These are phyloP conservation scores for Drosophila mimica DNA, from an alignment of 2,888 invertebrate species.

Conservation along the genomic window DNA sequence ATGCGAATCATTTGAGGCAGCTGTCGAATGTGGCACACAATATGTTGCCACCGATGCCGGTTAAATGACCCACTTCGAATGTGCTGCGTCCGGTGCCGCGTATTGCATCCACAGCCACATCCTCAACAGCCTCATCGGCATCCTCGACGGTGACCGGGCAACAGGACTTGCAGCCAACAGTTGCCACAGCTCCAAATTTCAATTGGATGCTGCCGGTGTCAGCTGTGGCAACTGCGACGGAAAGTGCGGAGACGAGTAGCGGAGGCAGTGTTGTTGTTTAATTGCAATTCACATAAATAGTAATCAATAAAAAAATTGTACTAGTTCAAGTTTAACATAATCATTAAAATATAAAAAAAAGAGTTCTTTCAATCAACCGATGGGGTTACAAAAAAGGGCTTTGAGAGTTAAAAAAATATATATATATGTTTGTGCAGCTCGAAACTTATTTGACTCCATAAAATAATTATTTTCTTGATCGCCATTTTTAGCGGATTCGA, in stretches of 20 bases:
- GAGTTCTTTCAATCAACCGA: background rate
- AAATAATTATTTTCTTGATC: background rate
- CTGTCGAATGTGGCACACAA: conserved; percentile 71
- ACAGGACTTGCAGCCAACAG: conserved; percentile 39
- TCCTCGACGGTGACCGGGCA: conserved; percentile 19
- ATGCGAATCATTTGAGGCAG: conserved; percentile 80
- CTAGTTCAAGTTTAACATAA: conserved; percentile 64
- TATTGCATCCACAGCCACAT: conserved; percentile 75
- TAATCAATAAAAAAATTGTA: conserved; percentile 41
- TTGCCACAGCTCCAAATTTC: conserved; percentile 37
- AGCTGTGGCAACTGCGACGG: conserved; percentile 2
- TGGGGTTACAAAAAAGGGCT: background rate
- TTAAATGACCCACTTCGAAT: conserved; percentile 83
- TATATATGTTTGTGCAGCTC: too few species aligned
- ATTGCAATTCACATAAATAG: conserved; percentile 36
- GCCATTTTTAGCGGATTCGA: background rate
- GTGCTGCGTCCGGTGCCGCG: conserved; percentile 84
- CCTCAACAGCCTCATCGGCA: conserved; percentile 36
- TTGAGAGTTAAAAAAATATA: too few species aligned
- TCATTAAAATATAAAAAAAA: conserved; percentile 19
- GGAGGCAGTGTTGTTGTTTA: conserved; percentile 52
- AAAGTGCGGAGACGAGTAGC: conserved; percentile 7
- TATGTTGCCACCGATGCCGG: conserved; percentile 71
- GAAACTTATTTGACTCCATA: too few species aligned
- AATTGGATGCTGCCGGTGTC: conserved; percentile 60